Conservation (phyloP, 2,113 vertebrate species). For the Salminus brasiliensis region DNA sequence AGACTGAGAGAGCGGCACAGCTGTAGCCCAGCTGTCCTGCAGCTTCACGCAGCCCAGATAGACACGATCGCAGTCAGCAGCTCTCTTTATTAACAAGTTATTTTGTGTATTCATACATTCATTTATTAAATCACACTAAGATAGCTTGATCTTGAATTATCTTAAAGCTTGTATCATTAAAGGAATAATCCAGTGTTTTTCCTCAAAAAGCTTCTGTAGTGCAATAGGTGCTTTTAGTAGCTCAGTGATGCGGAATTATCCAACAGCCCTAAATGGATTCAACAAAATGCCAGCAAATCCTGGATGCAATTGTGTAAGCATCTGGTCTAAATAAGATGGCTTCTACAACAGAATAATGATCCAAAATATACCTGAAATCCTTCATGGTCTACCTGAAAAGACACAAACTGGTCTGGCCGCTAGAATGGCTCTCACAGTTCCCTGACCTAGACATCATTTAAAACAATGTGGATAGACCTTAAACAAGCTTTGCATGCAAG, state of each 20-base stretch:
- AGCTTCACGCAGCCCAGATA: constrained; percentile 21
- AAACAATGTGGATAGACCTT: too few relatives aligned
- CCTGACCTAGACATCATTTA: too few relatives aligned
- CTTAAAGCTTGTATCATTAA: not conserved
- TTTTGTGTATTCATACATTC: not conserved
- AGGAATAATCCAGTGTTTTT: not conserved
- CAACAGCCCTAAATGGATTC: not conserved
- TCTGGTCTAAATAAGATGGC: too few relatives aligned
- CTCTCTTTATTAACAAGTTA: not conserved
- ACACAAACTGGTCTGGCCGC: too few relatives aligned
- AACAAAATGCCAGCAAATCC: too few relatives aligned
- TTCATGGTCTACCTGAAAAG: too few relatives aligned
- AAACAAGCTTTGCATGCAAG: too few relatives aligned
- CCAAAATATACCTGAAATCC: too few relatives aligned
- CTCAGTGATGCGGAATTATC: not conserved
- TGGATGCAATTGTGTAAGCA: too few relatives aligned
- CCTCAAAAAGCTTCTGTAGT: too few relatives aligned
- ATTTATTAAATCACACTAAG: not conserved
- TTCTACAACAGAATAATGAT: too few relatives aligned
- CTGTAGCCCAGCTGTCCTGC: constrained; percentile 66
- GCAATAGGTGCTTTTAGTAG: not conserved
- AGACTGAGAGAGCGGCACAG: constrained; percentile 59
- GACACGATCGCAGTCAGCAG: not conserved
- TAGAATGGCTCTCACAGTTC: too few relatives aligned
- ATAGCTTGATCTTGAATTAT: not conserved